Percentiles rank a stretch among this genome's conserved stretches.
Evolutionary conservation across 2,113 vertebrate species (phyloP).

Genomic region (Python bivittatus): DNA sequence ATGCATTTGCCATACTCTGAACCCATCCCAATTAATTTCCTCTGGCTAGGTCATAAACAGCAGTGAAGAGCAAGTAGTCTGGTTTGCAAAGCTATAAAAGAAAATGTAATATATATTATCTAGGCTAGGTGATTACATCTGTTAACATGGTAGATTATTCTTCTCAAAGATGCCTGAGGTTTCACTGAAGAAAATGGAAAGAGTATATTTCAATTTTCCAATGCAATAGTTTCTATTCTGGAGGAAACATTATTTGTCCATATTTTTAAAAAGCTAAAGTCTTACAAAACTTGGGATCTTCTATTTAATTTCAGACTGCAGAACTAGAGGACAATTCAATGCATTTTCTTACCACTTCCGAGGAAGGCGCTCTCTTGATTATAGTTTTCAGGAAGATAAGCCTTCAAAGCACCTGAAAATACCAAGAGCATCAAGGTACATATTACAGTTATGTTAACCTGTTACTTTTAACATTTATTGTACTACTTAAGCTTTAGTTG

Average conservation of each 20-base stretch:
- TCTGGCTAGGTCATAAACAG: not conserved
- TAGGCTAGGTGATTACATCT: not conserved
- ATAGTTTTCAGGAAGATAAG: slow-evolving; percentile 85
- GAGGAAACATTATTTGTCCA: not conserved
- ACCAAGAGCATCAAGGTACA: slow-evolving; percentile 60
- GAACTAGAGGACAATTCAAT: slow-evolving; percentile 95
- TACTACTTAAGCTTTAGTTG: not conserved
- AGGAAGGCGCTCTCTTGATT: slow-evolving; percentile 87
- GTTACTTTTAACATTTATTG: not conserved
- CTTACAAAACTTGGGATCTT: slow-evolving; percentile 9
- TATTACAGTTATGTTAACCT: not conserved
- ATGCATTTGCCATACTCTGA: not conserved
- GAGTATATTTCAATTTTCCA: not conserved
- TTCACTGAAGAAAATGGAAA: not conserved
- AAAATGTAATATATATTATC: not conserved
- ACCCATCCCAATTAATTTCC: not conserved
- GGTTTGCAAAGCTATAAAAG: not conserved
- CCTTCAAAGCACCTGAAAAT: slow-evolving; percentile 54
- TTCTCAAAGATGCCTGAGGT: not conserved
- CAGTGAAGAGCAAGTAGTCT: not conserved
- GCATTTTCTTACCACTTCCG: slow-evolving; percentile 93
- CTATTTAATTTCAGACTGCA: slow-evolving; percentile 82
- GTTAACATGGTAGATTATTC: not conserved
- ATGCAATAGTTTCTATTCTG: not conserved
- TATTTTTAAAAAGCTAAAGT: not conserved